These are phyloP conservation scores for Entomyzon cyanotis DNA, from an alignment of 2,113 vertebrate species.

Conservation along the genomic window DNA sequence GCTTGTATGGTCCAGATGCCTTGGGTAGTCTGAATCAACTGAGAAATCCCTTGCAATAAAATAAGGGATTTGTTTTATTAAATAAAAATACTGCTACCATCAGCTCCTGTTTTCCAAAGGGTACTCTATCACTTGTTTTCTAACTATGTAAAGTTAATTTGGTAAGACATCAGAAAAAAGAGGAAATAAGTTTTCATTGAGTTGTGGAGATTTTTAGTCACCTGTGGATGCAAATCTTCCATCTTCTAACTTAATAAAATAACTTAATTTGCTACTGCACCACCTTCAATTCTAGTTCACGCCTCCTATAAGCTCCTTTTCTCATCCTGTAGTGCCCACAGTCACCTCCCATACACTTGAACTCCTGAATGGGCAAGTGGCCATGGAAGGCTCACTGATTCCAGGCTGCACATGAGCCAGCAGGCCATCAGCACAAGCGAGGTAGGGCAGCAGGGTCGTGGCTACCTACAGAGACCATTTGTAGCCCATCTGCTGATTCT, in stretches of 20 bases:
- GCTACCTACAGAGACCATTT: not conserved
- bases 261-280: not conserved
- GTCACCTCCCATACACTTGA: not conserved
- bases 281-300: not conserved
- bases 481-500: not conserved
- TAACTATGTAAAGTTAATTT: not conserved
- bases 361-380: not conserved
- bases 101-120: not conserved
- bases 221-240: not conserved
- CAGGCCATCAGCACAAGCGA: not conserved
- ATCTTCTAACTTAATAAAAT: not conserved
- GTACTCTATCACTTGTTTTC: not conserved
- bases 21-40: not conserved
- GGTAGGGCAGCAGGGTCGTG: not conserved
- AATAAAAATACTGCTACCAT: not conserved
- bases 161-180: not conserved
- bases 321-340: not conserved
- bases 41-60: not conserved
- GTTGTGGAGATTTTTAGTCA: not conserved
- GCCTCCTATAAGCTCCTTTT: rapidly evolving
- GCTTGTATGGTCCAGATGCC: not conserved
- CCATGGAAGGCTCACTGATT: not conserved
- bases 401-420: not conserved
- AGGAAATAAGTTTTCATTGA: not conserved
- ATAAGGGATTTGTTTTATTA: too few relatives aligned